Conservation (phyloP, 1,140 invertebrate genomes). For the Subanguina moxae region DNA sequence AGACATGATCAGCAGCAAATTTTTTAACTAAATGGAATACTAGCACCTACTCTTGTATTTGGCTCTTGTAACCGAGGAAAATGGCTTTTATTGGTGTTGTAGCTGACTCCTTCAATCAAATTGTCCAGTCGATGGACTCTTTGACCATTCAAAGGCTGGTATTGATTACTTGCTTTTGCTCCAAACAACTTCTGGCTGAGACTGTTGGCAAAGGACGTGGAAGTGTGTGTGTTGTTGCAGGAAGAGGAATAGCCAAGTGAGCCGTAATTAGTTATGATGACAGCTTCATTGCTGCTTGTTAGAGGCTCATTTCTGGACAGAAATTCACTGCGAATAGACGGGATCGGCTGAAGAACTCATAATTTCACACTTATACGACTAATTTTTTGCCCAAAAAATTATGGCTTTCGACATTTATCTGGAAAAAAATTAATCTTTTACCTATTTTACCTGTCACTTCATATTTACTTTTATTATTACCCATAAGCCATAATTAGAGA, state of each 20-base stretch:
- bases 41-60: no score
- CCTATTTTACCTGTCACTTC: no score
- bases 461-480: no score
- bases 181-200: not conserved
- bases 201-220: not conserved
- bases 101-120: not conserved
- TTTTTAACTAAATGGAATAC: no score
- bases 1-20: no score
- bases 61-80: no score
- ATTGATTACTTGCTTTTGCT: not conserved
- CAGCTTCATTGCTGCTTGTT: conserved; percentile 24
- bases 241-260: conserved; percentile 1
- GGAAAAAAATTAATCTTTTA: no score
- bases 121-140: not conserved
- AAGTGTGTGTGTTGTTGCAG: conserved; percentile 6
- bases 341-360: conserved; percentile 9
- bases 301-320: conserved; percentile 21
- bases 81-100: not conserved
- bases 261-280: conserved; percentile 32
- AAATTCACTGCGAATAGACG: conserved; percentile 19
- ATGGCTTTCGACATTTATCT: no score
- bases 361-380: no score
- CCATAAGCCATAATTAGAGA: not conserved
- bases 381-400: not conserved
- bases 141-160: not conserved